A percentile compares a stretch with the other conserved stretches of the same genome.
Conservation (phyloP, 2,113 vertebrate genomes). For the Proteles cristata region DNA sequence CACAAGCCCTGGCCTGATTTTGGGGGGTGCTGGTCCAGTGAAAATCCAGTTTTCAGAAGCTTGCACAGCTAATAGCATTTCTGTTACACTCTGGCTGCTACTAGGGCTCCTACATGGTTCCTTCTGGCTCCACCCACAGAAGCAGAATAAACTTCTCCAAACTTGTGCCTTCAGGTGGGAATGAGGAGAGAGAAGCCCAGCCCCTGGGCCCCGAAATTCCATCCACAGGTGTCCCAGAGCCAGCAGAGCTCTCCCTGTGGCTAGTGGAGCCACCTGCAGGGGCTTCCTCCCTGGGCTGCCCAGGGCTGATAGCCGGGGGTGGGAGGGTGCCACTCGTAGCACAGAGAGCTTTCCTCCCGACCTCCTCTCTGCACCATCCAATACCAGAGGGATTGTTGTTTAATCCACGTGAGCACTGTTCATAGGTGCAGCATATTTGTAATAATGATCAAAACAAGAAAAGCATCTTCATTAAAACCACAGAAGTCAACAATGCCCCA, state of each 20-base stretch:
- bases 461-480: background rate
- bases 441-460: background rate
- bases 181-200: background rate
- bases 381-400: background rate
- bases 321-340: background rate
- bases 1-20: background rate
- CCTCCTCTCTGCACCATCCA: background rate
- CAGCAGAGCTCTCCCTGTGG: background rate
- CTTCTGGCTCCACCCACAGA: background rate
- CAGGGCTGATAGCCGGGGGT: too few species aligned
- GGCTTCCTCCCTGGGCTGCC: too few species aligned
- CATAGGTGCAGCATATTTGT: background rate
- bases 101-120: background rate
- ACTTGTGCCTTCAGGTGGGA: background rate
- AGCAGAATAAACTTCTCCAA: background rate
- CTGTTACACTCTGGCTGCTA: background rate
- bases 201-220: background rate
- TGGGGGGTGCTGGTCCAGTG: background rate
- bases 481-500: background rate
- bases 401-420: background rate
- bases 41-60: background rate
- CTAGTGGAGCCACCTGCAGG: background rate
- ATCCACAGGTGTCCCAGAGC: too few species aligned
- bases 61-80: background rate
- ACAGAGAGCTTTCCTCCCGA: background rate